A percentile compares a stretch with the other conserved stretches of the same genome.
phyloP scores from a whole-genome alignment of 1,140 invertebrate species.

The Reticulitermes speratus region DNA sequence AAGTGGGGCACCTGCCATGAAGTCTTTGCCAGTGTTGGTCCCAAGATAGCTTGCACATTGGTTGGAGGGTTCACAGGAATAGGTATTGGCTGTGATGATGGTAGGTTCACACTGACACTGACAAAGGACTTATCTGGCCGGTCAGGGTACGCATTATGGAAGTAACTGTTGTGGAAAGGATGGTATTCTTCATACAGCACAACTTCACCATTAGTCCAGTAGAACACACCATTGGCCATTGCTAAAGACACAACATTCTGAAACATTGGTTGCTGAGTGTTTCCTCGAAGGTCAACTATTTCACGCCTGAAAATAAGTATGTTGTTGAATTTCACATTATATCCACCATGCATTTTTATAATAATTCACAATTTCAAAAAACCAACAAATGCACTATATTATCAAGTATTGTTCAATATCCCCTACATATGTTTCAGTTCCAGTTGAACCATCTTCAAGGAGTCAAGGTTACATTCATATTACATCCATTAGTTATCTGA shows the following conservation, averaged over 20 bases:
- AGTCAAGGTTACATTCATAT: too few species aligned
- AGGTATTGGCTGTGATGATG: conserved; percentile 68
- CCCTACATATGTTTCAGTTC: too few species aligned
- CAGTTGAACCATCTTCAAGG: too few species aligned
- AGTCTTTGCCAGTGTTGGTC: conserved; percentile 68
- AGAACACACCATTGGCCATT: conserved; percentile 72
- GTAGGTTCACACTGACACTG: conserved; percentile 60
- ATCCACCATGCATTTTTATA: too few species aligned
- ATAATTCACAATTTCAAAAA: too few species aligned
- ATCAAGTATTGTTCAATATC: too few species aligned
- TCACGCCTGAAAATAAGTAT: conserved; percentile 60
- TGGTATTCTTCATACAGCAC: conserved; percentile 72
- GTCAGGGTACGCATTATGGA: conserved; percentile 69
- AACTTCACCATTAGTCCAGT: conserved; percentile 76
- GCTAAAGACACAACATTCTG: conserved; percentile 73
- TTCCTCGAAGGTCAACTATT: conserved; percentile 66
- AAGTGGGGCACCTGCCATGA: conserved; percentile 74
- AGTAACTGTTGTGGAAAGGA: conserved; percentile 61
- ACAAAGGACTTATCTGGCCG: conserved; percentile 50
- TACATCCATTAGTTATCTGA: too few species aligned
- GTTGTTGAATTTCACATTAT: too few species aligned
- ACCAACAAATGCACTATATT: too few species aligned
- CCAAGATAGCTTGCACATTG: conserved; percentile 74
- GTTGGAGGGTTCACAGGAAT: conserved; percentile 75
- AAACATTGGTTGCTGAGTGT: conserved; percentile 75